Percentiles rank a stretch among this genome's conserved stretches.
Evolutionary conservation across 2,888 invertebrate genomes (phyloP).

Genomic region (Thymelicus sylvestris): DNA sequence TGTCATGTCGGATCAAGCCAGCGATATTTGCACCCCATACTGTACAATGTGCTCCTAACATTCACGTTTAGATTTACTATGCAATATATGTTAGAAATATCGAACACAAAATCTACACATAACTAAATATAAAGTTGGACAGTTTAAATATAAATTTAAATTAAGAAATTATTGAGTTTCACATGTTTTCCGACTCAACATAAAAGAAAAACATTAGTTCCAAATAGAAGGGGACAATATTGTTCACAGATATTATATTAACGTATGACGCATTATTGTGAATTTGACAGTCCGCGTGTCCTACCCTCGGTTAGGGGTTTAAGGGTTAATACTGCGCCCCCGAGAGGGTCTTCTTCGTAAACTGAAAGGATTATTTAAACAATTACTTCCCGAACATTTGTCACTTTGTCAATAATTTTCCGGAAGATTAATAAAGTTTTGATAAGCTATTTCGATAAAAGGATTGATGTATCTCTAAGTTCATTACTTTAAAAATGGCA

Average conservation of each 20-base stretch:
- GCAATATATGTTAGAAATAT: conserved; percentile 5
- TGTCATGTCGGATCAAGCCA: conserved; percentile 69
- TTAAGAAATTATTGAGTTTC: neutral
- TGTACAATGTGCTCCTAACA: conserved; percentile 16
- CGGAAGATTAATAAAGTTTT: conserved; percentile 14
- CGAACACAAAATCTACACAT: neutral
- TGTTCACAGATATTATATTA: conserved; percentile 80
- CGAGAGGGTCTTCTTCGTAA: conserved; percentile 75
- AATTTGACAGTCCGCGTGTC: conserved; percentile 81
- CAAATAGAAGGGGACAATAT: conserved; percentile 64
- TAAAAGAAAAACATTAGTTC: conserved; percentile 23
- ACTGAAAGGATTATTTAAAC: conserved; percentile 77
- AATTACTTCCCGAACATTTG: conserved; percentile 71
- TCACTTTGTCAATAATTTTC: conserved; percentile 55
- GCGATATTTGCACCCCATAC: conserved; percentile 42
- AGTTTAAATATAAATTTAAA: neutral
- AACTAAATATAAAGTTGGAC: neutral
- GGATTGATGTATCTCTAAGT: neutral
- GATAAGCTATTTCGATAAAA: conserved; percentile 10
- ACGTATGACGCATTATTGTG: conserved; percentile 80
- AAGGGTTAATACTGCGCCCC: conserved; percentile 65
- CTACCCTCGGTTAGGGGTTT: conserved; percentile 61
- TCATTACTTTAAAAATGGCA: too few species aligned
- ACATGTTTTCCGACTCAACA: conserved; percentile 6
- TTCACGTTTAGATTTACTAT: neutral